These are phyloP conservation scores for Ariopsis seemanni DNA, from an alignment of 2,113 vertebrate genomes.

Conservation along the genomic window DNA sequence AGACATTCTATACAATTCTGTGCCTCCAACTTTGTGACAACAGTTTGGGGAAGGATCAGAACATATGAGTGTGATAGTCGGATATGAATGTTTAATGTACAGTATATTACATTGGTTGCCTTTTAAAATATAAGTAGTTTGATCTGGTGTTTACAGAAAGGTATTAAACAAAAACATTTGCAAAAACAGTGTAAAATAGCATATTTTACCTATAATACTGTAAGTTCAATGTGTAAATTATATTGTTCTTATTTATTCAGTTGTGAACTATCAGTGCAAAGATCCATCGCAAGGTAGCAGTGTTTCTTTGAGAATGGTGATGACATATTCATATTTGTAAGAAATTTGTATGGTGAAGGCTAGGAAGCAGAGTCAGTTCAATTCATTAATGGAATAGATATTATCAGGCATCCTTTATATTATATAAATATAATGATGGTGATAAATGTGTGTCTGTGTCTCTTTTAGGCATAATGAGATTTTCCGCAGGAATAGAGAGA, in stretches of 20 bases:
- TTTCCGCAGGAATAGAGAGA: conserved; percentile 62
- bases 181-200: background rate
- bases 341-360: background rate
- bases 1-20: background rate
- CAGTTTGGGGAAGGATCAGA: background rate
- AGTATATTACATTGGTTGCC: background rate
- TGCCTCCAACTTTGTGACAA: background rate
- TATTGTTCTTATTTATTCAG: background rate
- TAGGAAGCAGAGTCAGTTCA: background rate
- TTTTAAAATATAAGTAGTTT: background rate
- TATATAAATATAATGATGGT: background rate
- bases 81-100: background rate
- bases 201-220: background rate
- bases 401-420: background rate
- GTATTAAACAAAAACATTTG: background rate
- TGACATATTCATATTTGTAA: background rate
- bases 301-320: background rate
- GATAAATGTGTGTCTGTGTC: background rate
- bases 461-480: conserved; percentile 68
- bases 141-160: background rate
- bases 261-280: background rate
- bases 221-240: background rate
- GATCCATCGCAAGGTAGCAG: conserved; percentile 38
- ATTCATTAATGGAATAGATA: background rate
- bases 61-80: background rate